A percentile compares a stretch with the other conserved stretches of the same genome.
Conservation (phyloP, 2,797 vertebrate genomes). For the Epinephelus coioides region DNA sequence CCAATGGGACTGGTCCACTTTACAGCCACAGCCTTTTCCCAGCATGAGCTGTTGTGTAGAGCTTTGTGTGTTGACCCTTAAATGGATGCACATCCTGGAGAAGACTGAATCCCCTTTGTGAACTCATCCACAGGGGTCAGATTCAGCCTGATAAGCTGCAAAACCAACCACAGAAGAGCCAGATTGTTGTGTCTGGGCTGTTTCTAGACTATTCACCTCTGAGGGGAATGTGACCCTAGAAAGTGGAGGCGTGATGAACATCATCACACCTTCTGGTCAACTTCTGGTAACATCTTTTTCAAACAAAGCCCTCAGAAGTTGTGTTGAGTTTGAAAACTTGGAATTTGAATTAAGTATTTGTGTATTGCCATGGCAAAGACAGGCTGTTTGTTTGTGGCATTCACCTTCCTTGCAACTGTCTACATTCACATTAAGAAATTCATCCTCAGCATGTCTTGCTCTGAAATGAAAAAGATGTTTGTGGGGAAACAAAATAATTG, state of each 20-base stretch:
- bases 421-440: slow-evolving; percentile 16
- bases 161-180: slow-evolving; percentile 45
- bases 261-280: slow-evolving; percentile 6
- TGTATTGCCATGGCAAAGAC: not conserved
- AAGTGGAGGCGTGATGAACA: slow-evolving; percentile 5
- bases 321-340: not conserved
- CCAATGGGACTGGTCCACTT: slow-evolving; percentile 16
- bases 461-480: slow-evolving; percentile 34
- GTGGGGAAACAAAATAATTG: slow-evolving; percentile 30
- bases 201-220: slow-evolving; percentile 46
- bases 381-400: slow-evolving; percentile 28
- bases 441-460: slow-evolving; percentile 26
- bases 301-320: slow-evolving; percentile 12
- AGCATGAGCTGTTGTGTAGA: slow-evolving; percentile 44
- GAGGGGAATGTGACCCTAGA: slow-evolving; percentile 23
- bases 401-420: slow-evolving; percentile 25
- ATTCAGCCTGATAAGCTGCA: slow-evolving; percentile 30
- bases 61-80: slow-evolving; percentile 64
- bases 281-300: not conserved
- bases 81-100: slow-evolving; percentile 51
- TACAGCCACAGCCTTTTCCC: slow-evolving; percentile 39
- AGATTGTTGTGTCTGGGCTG: slow-evolving; percentile 29
- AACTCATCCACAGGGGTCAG: slow-evolving; percentile 47
- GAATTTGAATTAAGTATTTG: not conserved
- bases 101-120: slow-evolving; percentile 58